Percentiles rank a stretch among this genome's conserved stretches.
Evolutionary conservation across 2,797 vertebrate genomes (phyloP).

Genomic region (Scolopax rusticola): DNA sequence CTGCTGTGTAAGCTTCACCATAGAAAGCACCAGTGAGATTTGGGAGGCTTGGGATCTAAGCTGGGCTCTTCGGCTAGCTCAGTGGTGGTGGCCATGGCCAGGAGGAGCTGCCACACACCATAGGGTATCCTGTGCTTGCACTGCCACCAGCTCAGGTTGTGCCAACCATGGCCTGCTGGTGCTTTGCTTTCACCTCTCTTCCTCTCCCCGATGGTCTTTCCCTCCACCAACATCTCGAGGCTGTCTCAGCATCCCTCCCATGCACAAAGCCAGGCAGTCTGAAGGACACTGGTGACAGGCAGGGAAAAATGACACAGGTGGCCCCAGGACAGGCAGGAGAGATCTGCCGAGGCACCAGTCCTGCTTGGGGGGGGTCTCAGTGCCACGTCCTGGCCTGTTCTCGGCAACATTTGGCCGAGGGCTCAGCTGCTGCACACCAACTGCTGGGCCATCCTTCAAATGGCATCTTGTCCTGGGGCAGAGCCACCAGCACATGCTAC

Average conservation of each 20-base stretch:
- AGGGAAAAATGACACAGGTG: neutral
- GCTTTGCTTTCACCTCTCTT: neutral
- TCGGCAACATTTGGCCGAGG: neutral
- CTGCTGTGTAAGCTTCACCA: fast-evolving
- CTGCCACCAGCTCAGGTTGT: neutral
- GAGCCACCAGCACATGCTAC: fast-evolving
- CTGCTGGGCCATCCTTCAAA: neutral
- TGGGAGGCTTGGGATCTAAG: neutral
- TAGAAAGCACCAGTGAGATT: neutral
- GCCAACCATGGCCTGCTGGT: fast-evolving
- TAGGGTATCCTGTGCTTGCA: neutral
- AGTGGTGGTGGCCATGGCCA: fast-evolving
- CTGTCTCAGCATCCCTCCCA: fast-evolving
- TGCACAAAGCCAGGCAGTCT: neutral
- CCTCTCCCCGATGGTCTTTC: neutral
- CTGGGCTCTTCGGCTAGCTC: neutral
- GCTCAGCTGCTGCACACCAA: neutral
- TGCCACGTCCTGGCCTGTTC: fast-evolving
- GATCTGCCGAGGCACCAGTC: neutral
- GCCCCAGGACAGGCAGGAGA: neutral
- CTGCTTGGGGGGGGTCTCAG: neutral
- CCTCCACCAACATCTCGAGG: neutral
- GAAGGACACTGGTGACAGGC: neutral
- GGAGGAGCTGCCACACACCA: neutral
- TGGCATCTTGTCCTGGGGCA: neutral